Evolutionary conservation across 2,888 invertebrate species (phyloP).

Genomic region (Iphiclides podalirius): DNA sequence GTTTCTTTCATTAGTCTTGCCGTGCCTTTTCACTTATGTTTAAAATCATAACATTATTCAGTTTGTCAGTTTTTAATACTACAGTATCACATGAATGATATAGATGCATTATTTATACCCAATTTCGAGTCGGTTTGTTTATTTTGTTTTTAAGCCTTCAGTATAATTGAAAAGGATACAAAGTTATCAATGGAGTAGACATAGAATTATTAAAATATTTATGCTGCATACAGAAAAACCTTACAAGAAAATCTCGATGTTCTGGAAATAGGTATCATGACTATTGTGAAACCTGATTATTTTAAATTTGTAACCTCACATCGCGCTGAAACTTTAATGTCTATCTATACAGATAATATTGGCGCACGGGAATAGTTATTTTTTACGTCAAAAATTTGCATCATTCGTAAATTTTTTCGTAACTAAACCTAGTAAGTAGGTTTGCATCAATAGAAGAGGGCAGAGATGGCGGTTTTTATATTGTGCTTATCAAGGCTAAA

Average conservation of each 20-base stretch:
- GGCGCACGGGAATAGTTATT: too few relatives aligned
- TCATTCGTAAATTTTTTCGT: too few relatives aligned
- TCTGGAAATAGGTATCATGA: background rate
- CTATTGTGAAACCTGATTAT: background rate
- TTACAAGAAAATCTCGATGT: background rate
- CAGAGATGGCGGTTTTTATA: too few relatives aligned
- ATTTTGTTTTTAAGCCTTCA: background rate
- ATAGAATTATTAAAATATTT: background rate
- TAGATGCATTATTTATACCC: background rate
- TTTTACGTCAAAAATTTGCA: too few relatives aligned
- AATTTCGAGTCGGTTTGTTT: background rate
- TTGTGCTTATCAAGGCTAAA: too few relatives aligned
- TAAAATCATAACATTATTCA: background rate
- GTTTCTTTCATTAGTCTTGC: background rate
- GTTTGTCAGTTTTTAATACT: background rate
- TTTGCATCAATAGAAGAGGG: too few relatives aligned
- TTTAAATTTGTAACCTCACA: background rate
- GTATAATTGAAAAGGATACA: background rate
- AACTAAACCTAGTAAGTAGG: too few relatives aligned
- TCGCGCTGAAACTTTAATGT: background rate
- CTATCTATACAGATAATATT: background rate
- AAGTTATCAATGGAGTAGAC: background rate
- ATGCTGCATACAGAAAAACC: background rate
- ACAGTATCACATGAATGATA: too few relatives aligned
- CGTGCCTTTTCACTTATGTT: background rate